Base-by-base conservation (phyloP, 2,113 vertebrate species). In the Vidua chalybeata region DNA sequence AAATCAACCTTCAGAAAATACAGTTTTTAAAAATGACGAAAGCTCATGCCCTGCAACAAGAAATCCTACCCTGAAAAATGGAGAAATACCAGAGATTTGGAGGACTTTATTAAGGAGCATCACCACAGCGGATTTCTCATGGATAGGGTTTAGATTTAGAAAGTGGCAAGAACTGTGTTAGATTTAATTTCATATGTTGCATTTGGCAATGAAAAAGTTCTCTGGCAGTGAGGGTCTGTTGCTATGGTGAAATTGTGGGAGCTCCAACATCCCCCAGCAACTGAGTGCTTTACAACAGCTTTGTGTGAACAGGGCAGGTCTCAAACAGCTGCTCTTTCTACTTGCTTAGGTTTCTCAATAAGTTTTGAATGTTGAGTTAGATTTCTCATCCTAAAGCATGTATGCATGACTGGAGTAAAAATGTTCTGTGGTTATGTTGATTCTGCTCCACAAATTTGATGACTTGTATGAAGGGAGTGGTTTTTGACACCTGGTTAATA, bases 181-280 rank as follows among this genome's bases (percentile, higher is more conserved):
- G 30, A 51, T 88, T 92, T 74, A 27, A 84, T 96, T 88, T 96
- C 55, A 35, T 81, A n/a, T 55, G 39, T 55, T 84, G 13, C 7
- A 43, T 89, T 82, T 94, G 94, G 61, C 63, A 78, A 24, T 41
- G 31, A 51, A 48, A 56, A 85, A 86, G 20, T 28, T 83, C 10
- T 72, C 58, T 92, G 76, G 61, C 80, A 90, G 28, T 37, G 39
- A 71, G 5, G 19, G 20, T 31, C 46, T 93, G 90, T 94, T 90
- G 81, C 86, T 90, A 92, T 74, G 64, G 88, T 80, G 64, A 96
- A 83, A 14, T 86, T 88, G 27, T 55, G 21, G 33, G 43, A 80
- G 56, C 13, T 83, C 35, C 68, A 95, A 66, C 30, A 86, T 77
- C 23, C 48, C 15, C 13, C 35, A 77, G 30, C 24, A 74, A 76